A percentile compares a stretch with the other conserved stretches of the same genome.
Conservation (phyloP, 2,113 vertebrate species). For the Hemiscyllium ocellatum region DNA sequence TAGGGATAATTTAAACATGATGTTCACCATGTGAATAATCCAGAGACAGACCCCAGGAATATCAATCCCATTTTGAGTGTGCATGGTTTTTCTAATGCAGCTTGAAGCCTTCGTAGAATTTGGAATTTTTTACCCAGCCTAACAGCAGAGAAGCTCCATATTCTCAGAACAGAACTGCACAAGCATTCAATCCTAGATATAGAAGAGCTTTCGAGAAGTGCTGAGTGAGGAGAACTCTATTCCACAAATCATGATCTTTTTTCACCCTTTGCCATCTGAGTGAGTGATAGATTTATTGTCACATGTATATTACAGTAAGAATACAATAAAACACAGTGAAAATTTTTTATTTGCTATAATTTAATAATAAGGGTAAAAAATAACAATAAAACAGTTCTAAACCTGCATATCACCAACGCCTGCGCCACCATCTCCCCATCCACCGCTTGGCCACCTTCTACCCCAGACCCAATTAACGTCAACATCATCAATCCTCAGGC, state of each 20-base stretch:
- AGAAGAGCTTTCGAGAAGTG: not conserved
- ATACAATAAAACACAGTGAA: too few species aligned
- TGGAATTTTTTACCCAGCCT: not conserved
- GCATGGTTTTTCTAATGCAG: not conserved
- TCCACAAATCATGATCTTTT: not conserved
- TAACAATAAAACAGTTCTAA: too few species aligned
- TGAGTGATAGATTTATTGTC: too few species aligned
- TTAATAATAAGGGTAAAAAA: too few species aligned
- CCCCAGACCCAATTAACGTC: too few species aligned
- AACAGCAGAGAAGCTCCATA: not conserved
- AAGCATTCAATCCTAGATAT: not conserved
- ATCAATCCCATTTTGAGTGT: not conserved
- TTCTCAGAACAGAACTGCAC: not conserved
- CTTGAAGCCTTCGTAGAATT: not conserved
- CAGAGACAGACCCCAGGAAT: not conserved
- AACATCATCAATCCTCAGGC: too few species aligned
- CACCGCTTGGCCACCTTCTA: too few species aligned
- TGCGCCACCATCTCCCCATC: too few species aligned
- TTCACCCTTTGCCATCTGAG: not conserved
- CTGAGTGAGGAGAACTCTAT: not conserved
- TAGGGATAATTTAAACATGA: not conserved
- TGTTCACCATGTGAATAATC: not conserved
- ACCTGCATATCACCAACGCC: too few species aligned
- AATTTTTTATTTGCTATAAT: too few species aligned
- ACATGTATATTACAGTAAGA: too few species aligned